Evolutionary conservation across 2,888 invertebrate species (phyloP), one percentile per base, ranked within the genome.

Genomic region (Uropetala carovei): DNA sequence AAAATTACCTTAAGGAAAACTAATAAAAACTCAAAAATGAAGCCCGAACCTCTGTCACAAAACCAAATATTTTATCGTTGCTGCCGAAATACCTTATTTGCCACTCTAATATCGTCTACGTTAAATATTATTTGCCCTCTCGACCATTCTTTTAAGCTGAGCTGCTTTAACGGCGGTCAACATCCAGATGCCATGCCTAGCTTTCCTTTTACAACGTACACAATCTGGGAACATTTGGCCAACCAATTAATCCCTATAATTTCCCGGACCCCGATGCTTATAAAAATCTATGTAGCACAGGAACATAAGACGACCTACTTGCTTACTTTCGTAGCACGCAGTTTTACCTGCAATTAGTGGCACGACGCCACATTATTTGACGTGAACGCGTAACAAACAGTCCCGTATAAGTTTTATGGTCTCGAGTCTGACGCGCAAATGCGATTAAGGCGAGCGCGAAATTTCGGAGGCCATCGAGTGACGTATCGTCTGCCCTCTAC

Each of bases 401-500:
- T 43, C 43, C 43, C 43, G 43, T 43, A 43, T 43, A 43, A 43
- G 43, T 43, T 43, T 43, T 43, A 43, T 43, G 43, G 43, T 43
- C 43, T 43, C 43, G 43, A 43, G n/a, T 64, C 64, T 0, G 64
- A 64, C 18, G n/a, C 64, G n/a, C 16, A 64, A 64, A 10, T n/a
- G 64, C n/a, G 64, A 64, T 64, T 64, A 64, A 5, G 22, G 9
- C 0, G 75, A 75, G 75, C 2, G 57, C 14, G 85, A 57, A 57
- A 57, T 57, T 85, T 84, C 84, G 14, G 57, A 7, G 59, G 85
- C 59, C 60, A 22, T 56, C 85, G 22, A 9, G 58, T 56, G 27
- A 86, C 59, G 59, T 86, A 27, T 85, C 82, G 30, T 82, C 85
- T 85, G 57, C 27, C 59, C 13, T 85, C 22, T 86, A 14, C 86